Base-by-base conservation (phyloP, 2,113 vertebrate species). In the Ceyx melanurus region DNA sequence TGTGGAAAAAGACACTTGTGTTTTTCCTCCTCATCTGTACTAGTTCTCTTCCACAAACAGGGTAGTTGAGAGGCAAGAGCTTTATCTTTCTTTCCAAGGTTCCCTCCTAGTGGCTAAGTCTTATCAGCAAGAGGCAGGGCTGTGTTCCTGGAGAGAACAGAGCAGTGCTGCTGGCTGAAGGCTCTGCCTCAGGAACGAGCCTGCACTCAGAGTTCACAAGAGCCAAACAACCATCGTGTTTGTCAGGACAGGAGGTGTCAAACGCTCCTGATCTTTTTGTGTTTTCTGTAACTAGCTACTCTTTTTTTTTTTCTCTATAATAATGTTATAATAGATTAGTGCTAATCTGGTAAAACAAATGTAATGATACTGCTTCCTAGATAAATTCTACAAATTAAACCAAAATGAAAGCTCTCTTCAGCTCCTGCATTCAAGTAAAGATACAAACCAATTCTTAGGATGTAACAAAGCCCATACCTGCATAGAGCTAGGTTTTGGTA, bases 61-160 rank as follows among this genome's bases (percentile, higher is more conserved):
- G 16, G 25, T 22, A 58, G 20, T 33, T 68, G 42, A 86, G 84
- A 65, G 65, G 74, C 76, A 48, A 56, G 26, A 54, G 42, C 3
- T 4, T 46, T 74, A 95, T 72, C 71, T 79, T 75, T 78, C 25
- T 96, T 96, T 94, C 64, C 64, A 83, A 95, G 64, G 50, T 90
- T 96, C 87, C 91, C 33, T 20, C 81, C 95, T 93, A 90, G 85
- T 95, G 94, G 93, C 57, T 82, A 94, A 74, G 35, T 90, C 89
- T 86, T 90, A 82, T 71, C 89, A 96, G 42, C 84, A 90, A 67
- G 58, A 88, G 48, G 46, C 50, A 70, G 70, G 64, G 83, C 21
- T 28, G 4, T 82, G 33, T 48, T 54, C 42, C 60, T 51, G 73
- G 51, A 45, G 56, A 20, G 61, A 54, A 48, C 2, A 12, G 54